Evolutionary conservation across 1,140 invertebrate genomes (phyloP).

Genomic region (Drosophila seguyi): DNA sequence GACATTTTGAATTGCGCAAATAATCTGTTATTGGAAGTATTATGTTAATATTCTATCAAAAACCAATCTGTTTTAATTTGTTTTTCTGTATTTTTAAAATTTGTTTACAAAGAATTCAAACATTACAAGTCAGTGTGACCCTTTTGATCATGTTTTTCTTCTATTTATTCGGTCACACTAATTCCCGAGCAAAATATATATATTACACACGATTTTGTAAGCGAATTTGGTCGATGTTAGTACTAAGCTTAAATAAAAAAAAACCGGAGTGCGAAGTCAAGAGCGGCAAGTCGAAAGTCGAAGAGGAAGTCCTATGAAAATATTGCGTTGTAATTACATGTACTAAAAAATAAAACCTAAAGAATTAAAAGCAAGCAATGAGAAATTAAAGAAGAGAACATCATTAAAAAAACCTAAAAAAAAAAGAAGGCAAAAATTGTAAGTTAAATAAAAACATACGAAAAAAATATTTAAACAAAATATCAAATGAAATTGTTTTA

Average conservation of each 20-base stretch:
- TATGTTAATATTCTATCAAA: not conserved
- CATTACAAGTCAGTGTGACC: not conserved
- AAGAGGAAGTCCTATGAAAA: constrained; percentile 66
- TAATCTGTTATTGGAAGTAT: not conserved
- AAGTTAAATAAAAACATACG: constrained; percentile 72
- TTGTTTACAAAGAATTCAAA: not conserved
- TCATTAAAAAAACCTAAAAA: constrained; percentile 22
- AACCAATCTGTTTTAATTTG: not conserved
- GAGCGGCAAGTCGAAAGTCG: constrained; percentile 10
- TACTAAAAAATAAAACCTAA: constrained; percentile 57
- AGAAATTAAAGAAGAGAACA: constrained; percentile 39
- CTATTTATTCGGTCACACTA: not conserved
- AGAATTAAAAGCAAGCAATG: constrained; percentile 36
- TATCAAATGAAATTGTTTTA: constrained; percentile 1
- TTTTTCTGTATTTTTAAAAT: not conserved
- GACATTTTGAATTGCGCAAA: not conserved
- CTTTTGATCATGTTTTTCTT: not conserved
- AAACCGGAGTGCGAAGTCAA: constrained; percentile 15
- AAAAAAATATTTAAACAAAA: constrained; percentile 37
- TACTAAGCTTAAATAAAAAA: constrained; percentile 2
- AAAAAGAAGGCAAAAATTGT: constrained; percentile 43
- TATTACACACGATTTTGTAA: not conserved
- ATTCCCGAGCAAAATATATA: not conserved
- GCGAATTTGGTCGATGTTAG: not conserved
- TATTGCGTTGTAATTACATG: constrained; percentile 54